Percentiles rank a stretch among this genome's conserved stretches.
These are phyloP conservation scores for Semicossyphus pulcher DNA, from an alignment of 2,113 vertebrate genomes.

Conservation along the genomic window DNA sequence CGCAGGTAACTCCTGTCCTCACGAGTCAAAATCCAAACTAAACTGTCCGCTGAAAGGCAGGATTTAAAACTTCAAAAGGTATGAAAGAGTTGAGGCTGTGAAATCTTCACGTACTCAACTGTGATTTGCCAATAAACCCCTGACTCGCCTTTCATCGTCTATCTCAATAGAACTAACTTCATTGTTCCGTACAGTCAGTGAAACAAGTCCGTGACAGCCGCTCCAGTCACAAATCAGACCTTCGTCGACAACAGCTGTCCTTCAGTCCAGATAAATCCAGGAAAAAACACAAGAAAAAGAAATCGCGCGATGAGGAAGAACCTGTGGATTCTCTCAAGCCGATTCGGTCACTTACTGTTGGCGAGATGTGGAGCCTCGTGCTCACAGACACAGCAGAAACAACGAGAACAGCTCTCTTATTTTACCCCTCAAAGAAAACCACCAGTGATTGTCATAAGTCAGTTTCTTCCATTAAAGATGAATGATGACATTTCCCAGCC, in stretches of 20 bases:
- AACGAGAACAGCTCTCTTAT: background rate
- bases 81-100: background rate
- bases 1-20: constrained; percentile 43
- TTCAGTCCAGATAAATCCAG: constrained; percentile 37
- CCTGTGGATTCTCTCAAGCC: constrained; percentile 75
- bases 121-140: too few relatives aligned
- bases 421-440: constrained; percentile 18
- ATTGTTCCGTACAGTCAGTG: background rate
- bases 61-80: background rate
- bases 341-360: constrained; percentile 27
- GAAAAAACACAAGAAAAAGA: background rate
- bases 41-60: background rate
- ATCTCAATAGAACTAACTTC: constrained; percentile 29
- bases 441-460: constrained; percentile 6
- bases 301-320: constrained; percentile 15
- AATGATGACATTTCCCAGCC: constrained; percentile 57
- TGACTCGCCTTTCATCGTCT: background rate
- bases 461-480: constrained; percentile 42
- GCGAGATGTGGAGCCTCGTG: constrained; percentile 16
- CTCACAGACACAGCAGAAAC: background rate
- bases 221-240: constrained; percentile 11
- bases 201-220: constrained; percentile 19
- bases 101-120: background rate
- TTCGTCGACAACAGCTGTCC: constrained; percentile 20
- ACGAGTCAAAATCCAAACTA: background rate